phyloP scores from a whole-genome alignment of 1,140 invertebrate genomes.

The Drosophila rufa region DNA sequence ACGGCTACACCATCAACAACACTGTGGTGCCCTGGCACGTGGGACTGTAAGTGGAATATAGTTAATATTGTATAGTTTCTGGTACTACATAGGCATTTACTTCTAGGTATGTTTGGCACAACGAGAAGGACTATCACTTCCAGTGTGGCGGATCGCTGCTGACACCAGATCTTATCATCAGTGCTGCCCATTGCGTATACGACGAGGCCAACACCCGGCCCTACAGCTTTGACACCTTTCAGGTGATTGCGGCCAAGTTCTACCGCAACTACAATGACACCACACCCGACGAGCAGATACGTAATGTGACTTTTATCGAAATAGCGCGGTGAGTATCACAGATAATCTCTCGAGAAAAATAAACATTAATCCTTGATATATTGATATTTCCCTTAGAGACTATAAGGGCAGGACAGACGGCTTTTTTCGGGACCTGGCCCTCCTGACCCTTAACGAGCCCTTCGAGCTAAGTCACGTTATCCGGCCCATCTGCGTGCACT shows the following conservation, averaged over 20 bases:
- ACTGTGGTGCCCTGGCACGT: constrained; percentile 87
- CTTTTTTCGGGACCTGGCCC: constrained; percentile 51
- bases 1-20: constrained; percentile 57
- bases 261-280: constrained; percentile 49
- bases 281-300: constrained; percentile 16
- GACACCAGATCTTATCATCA: constrained; percentile 68
- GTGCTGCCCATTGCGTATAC: constrained; percentile 71
- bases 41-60: constrained; percentile 82
- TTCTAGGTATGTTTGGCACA: constrained; percentile 54
- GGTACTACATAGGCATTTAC: not conserved
- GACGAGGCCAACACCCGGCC: constrained; percentile 22
- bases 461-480: constrained; percentile 55
- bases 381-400: constrained; percentile 3
- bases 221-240: constrained; percentile 41
- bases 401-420: constrained; percentile 51
- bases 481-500: constrained; percentile 62
- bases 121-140: constrained; percentile 73
- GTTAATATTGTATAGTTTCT: too few species aligned
- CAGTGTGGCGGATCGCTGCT: constrained; percentile 86
- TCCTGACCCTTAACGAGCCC: constrained; percentile 45
- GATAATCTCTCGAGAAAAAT: not conserved
- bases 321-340: constrained; percentile 37
- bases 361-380: not conserved
- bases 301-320: constrained; percentile 42
- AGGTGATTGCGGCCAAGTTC: constrained; percentile 58